These are phyloP conservation scores for Zhengitettix transpicula DNA, from an alignment of 2,888 invertebrate species.

Conservation along the genomic window DNA sequence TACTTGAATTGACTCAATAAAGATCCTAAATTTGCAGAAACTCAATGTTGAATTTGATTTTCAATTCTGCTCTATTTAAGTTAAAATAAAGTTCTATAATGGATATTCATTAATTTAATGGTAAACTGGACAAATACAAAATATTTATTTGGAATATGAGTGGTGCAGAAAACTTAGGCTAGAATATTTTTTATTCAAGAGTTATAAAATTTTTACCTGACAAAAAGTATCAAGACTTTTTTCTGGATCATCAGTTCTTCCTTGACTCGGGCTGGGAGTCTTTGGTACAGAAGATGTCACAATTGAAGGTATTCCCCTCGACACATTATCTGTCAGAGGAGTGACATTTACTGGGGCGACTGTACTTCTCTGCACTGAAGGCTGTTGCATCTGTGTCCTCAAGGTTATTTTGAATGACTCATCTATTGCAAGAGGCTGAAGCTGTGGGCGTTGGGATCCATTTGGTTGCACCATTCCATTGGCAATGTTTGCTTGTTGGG, in stretches of 20 bases:
- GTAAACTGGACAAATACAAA: no score
- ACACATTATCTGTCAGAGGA: not conserved
- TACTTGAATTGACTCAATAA: no score
- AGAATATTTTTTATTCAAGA: no score
- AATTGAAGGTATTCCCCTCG: not conserved
- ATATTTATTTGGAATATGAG: no score
- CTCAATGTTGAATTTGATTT: no score
- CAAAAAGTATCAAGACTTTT: conserved; percentile 63
- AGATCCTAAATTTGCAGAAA: no score
- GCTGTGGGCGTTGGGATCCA: not conserved
- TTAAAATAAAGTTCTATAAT: no score
- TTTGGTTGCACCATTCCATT: not conserved
- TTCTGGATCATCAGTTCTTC: conserved; percentile 39
- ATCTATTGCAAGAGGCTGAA: conserved; percentile 13
- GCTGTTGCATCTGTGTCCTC: conserved; percentile 23
- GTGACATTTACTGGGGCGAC: not conserved
- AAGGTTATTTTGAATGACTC: conserved; percentile 54
- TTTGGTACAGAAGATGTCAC: conserved; percentile 71
- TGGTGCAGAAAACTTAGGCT: no score
- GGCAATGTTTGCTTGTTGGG: conserved; percentile 13
- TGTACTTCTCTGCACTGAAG: not conserved
- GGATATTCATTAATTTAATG: no score
- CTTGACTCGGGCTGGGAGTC: conserved; percentile 54
- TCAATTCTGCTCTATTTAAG: no score
- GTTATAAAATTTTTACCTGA: conserved; percentile 20